Conservation (phyloP, 2,888 invertebrate species). For the Scaptomyza tumidula region DNA sequence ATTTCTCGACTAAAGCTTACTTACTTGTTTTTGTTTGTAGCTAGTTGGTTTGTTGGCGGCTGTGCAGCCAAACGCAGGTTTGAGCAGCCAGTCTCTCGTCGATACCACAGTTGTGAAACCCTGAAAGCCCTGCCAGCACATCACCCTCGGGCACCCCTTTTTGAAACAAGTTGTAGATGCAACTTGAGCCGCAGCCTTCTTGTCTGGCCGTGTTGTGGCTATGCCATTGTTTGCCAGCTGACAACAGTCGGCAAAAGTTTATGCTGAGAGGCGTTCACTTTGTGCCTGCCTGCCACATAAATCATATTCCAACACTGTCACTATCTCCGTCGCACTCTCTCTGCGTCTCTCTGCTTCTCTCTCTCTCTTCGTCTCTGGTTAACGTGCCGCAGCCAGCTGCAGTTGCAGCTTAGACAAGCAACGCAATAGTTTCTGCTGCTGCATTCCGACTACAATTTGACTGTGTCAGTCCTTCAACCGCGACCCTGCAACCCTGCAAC, state of each 20-base stretch:
- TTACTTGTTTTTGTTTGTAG: slow-evolving; percentile 15
- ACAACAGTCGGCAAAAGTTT: slow-evolving; percentile 78
- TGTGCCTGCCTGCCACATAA: slow-evolving; percentile 63
- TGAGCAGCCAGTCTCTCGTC: slow-evolving; percentile 16
- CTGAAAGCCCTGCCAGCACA: slow-evolving; percentile 2
- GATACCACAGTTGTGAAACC: slow-evolving; percentile 14
- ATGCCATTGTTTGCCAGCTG: slow-evolving; percentile 77
- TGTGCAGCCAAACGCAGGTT: slow-evolving; percentile 52
- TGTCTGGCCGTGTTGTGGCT: slow-evolving; percentile 73
- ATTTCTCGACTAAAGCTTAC: background rate
- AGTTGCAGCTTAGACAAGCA: slow-evolving; percentile 61
- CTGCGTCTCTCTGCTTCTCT: no score
- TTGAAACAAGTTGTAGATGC: slow-evolving; percentile 34
- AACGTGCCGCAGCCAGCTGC: slow-evolving; percentile 50
- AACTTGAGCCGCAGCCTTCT: slow-evolving; percentile 43
- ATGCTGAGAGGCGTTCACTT: slow-evolving; percentile 65
- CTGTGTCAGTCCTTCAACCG: slow-evolving; percentile 4
- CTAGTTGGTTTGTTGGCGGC: slow-evolving; percentile 45
- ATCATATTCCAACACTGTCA: slow-evolving; percentile 52
- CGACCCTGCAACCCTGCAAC: background rate
- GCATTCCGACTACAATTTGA: slow-evolving; percentile 30
- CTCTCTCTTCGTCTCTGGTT: slow-evolving; percentile 30
- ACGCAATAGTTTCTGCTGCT: slow-evolving; percentile 19
- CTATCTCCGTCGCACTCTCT: slow-evolving; percentile 1
- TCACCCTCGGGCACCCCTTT: slow-evolving; percentile 17